A percentile compares a stretch with the other conserved stretches of the same genome.
Evolutionary conservation across 1,140 invertebrate genomes (phyloP).

Genomic region (Drosophila navojoa): DNA sequence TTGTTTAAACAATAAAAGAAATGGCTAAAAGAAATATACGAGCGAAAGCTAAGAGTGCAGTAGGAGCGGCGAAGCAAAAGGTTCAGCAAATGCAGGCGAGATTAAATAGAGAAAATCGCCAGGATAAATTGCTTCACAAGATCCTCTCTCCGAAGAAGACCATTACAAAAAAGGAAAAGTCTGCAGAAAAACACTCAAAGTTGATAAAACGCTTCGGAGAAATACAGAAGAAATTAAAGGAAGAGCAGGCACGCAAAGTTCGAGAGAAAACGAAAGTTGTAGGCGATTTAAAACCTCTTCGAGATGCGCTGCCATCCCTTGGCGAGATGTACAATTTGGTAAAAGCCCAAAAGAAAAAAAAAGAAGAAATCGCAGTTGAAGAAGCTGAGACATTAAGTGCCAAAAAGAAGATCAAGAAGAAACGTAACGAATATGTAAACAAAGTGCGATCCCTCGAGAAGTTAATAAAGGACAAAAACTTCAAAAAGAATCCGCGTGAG

Average conservation of each 20-base stretch:
- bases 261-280: constrained; percentile 68
- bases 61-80: constrained; percentile 64
- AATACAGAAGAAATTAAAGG: constrained; percentile 61
- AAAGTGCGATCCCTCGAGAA: constrained; percentile 63
- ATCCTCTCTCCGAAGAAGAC: constrained; percentile 65
- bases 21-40: constrained; percentile 70
- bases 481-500: constrained; percentile 69
- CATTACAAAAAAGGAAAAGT: constrained; percentile 73
- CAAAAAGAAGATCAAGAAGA: constrained; percentile 73
- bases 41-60: constrained; percentile 59
- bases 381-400: constrained; percentile 52
- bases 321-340: constrained; percentile 72
- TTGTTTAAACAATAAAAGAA: constrained; percentile 9
- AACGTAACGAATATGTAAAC: constrained; percentile 56
- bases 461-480: constrained; percentile 73
- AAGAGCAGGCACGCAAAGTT: constrained; percentile 65
- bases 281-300: constrained; percentile 75
- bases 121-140: constrained; percentile 67
- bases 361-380: constrained; percentile 23
- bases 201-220: constrained; percentile 67
- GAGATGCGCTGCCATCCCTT: constrained; percentile 78
- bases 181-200: constrained; percentile 66
- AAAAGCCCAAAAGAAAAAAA: constrained; percentile 30
- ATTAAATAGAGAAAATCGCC: constrained; percentile 45
- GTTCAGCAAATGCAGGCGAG: constrained; percentile 53